Percentiles rank a stretch among this genome's conserved stretches.
These are phyloP conservation scores for Coptodon rendalli DNA, from an alignment of 2,113 vertebrate genomes.

Conservation along the genomic window DNA sequence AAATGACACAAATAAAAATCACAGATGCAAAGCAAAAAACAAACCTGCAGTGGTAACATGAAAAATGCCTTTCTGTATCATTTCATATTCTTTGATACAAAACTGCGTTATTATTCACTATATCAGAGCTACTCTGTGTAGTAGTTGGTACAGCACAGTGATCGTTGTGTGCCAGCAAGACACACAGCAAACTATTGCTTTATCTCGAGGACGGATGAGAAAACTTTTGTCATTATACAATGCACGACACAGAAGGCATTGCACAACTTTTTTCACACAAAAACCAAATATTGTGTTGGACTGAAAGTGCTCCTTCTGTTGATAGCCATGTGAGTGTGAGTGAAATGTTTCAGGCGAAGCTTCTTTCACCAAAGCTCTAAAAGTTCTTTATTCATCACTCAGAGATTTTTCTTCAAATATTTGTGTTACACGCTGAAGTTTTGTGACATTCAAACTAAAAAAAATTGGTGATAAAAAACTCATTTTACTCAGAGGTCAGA, in stretches of 20 bases:
- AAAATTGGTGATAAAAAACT: background rate
- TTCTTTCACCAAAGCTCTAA: background rate
- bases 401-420: background rate
- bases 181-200: background rate
- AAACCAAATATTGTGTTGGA: background rate
- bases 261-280: background rate
- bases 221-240: background rate
- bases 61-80: fast-evolving
- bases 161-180: background rate
- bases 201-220: background rate
- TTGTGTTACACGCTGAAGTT: fast-evolving
- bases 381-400: background rate
- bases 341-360: background rate
- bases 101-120: background rate
- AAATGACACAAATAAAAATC: background rate
- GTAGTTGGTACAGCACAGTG: fast-evolving
- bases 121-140: fast-evolving
- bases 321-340: background rate
- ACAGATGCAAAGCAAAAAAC: background rate
- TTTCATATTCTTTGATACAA: background rate
- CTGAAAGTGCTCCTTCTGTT: background rate
- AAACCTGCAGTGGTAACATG: background rate
- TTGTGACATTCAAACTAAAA: background rate
- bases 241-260: background rate
- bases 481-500: background rate